Evolutionary conservation across 2,888 invertebrate species (phyloP).

Genomic region (Dolichomitus sp.): DNA sequence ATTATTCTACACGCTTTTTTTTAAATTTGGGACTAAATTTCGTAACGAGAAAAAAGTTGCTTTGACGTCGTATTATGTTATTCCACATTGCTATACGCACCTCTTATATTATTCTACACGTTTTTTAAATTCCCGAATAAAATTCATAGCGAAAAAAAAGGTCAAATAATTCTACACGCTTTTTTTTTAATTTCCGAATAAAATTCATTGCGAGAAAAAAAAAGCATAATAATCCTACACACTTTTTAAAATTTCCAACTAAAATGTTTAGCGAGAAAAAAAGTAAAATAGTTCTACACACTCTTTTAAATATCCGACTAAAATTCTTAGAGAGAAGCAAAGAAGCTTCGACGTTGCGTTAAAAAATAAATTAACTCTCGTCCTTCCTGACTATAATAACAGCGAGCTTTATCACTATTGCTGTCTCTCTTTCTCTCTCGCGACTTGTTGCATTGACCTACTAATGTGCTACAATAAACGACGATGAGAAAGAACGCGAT

Average conservation of each 20-base stretch:
- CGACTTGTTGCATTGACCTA: conserved; percentile 83
- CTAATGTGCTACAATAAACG: conserved; percentile 64
- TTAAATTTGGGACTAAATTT: no score
- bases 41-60: no score
- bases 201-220: background rate
- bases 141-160: no score
- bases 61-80: no score
- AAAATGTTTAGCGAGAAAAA: no score
- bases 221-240: background rate
- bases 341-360: background rate
- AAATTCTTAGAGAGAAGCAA: background rate
- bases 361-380: background rate
- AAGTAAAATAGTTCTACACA: conserved; percentile 6
- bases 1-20: background rate
- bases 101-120: no score
- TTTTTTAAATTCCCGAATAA: no score
- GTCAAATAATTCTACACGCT: no score
- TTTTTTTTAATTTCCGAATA: no score
- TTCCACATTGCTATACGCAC: no score
- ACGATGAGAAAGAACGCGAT: conserved; percentile 32
- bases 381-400: background rate
- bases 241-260: no score
- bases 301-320: background rate
- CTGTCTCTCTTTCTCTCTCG: conserved; percentile 26
- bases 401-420: conserved; percentile 6